phyloP scores from a whole-genome alignment of 2,888 invertebrate genomes.

The Acrobasis repandana region DNA sequence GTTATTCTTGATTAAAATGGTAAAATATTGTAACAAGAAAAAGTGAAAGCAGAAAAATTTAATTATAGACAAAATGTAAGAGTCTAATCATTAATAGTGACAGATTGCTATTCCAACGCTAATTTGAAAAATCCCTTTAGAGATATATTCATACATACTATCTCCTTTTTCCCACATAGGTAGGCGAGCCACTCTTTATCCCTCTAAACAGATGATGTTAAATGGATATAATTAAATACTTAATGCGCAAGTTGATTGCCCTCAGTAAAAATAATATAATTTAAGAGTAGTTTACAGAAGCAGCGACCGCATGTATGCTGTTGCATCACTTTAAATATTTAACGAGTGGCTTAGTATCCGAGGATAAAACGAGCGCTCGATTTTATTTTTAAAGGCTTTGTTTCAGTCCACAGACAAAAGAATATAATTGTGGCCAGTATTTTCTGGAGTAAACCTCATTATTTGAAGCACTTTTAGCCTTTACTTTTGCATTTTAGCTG shows the following conservation, averaged over 20 bases:
- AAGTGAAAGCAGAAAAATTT: too few relatives aligned
- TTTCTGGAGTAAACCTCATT: slow-evolving; percentile 12
- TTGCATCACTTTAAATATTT: slow-evolving; percentile 17
- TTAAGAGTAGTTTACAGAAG: slow-evolving; percentile 19
- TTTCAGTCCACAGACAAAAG: slow-evolving; percentile 13
- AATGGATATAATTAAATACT: neutral
- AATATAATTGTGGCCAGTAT: slow-evolving; percentile 3
- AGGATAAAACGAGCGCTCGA: slow-evolving; percentile 5
- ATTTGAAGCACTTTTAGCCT: slow-evolving; percentile 4
- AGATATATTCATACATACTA: too few relatives aligned
- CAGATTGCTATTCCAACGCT: too few relatives aligned
- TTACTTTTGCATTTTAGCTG: neutral
- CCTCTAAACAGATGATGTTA: too few relatives aligned
- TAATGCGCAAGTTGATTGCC: neutral
- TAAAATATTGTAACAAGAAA: too few relatives aligned
- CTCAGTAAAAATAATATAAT: slow-evolving; percentile 6
- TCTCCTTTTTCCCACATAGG: too few relatives aligned
- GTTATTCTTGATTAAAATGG: too few relatives aligned
- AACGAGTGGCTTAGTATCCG: slow-evolving; percentile 11
- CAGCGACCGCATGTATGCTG: slow-evolving; percentile 16
- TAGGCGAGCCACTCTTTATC: too few relatives aligned
- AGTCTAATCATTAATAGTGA: too few relatives aligned
- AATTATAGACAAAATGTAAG: too few relatives aligned
- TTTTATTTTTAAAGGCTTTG: slow-evolving; percentile 20
- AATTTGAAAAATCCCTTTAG: too few relatives aligned